A percentile compares a stretch with the other conserved stretches of the same genome.
phyloP scores from a whole-genome alignment of 2,797 vertebrate genomes.

The Gadopsis marmoratus region DNA sequence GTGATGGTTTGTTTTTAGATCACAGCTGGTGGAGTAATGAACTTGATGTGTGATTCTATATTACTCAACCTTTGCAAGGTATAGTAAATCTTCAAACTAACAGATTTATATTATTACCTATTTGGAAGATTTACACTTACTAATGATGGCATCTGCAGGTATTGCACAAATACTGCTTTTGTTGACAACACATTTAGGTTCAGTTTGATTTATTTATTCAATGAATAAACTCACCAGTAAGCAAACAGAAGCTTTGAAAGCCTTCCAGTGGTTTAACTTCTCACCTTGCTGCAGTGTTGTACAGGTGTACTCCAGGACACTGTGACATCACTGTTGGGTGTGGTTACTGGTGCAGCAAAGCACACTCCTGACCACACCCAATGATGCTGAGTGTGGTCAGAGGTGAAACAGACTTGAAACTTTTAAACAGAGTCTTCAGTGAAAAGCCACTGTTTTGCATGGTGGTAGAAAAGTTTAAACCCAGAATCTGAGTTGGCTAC shows the following conservation, averaged over 20 bases:
- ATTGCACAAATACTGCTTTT: background rate
- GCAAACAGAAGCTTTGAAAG: background rate
- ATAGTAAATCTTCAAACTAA: background rate
- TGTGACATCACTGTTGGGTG: background rate
- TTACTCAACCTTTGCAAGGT: background rate
- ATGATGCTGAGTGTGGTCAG: background rate
- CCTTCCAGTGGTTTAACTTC: background rate
- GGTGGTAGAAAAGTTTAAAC: background rate
- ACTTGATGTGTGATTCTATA: constrained; percentile 13
- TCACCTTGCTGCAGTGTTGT: background rate
- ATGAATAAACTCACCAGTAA: background rate
- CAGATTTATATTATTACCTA: background rate
- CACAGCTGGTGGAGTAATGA: constrained; percentile 15
- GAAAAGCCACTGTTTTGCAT: background rate
- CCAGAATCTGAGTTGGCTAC: background rate
- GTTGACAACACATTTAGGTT: background rate
- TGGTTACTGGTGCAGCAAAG: background rate
- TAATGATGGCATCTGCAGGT: background rate
- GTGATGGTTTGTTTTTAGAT: constrained; percentile 50
- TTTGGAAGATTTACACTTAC: background rate
- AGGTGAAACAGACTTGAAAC: background rate
- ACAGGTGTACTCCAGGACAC: background rate
- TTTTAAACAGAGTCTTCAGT: background rate
- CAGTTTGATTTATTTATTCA: background rate
- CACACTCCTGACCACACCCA: background rate